These are phyloP conservation scores for Lichenostomus cassidix DNA, from an alignment of 2,113 vertebrate species.

Conservation along the genomic window DNA sequence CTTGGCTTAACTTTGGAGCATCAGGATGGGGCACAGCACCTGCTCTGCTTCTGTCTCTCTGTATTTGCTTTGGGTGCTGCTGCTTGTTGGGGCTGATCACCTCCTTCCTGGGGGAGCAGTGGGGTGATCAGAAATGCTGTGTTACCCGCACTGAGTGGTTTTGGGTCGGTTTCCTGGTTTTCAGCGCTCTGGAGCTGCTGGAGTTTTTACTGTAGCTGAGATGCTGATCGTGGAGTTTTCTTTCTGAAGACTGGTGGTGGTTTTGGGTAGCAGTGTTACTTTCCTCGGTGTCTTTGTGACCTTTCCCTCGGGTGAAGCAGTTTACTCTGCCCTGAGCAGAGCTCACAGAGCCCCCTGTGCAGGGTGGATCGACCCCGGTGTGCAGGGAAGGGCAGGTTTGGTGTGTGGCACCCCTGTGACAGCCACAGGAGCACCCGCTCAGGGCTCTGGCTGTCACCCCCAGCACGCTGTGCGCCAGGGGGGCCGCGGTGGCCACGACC, in stretches of 20 bases:
- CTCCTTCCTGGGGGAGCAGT: rapidly evolving
- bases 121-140: not conserved
- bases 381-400: not conserved
- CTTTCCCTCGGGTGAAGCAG: not conserved
- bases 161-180: not conserved
- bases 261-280: not conserved
- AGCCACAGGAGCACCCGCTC: not conserved
- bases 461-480: rapidly evolving
- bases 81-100: rapidly evolving
- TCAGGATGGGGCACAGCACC: not conserved
- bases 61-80: not conserved
- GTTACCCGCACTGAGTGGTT: rapidly evolving
- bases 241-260: not conserved
- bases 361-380: rapidly evolving
- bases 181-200: not conserved
- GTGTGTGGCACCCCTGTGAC: rapidly evolving
- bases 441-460: rapidly evolving
- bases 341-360: not conserved
- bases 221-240: not conserved
- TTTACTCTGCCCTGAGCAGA: not conserved
- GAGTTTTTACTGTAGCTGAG: not conserved
- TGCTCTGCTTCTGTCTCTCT: too few relatives aligned
- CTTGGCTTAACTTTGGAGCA: rapidly evolving
- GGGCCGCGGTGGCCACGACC: rapidly evolving
- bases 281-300: not conserved